These are phyloP conservation scores for Trichacis sp. DNA, from an alignment of 2,888 invertebrate genomes.

Conservation along the genomic window DNA sequence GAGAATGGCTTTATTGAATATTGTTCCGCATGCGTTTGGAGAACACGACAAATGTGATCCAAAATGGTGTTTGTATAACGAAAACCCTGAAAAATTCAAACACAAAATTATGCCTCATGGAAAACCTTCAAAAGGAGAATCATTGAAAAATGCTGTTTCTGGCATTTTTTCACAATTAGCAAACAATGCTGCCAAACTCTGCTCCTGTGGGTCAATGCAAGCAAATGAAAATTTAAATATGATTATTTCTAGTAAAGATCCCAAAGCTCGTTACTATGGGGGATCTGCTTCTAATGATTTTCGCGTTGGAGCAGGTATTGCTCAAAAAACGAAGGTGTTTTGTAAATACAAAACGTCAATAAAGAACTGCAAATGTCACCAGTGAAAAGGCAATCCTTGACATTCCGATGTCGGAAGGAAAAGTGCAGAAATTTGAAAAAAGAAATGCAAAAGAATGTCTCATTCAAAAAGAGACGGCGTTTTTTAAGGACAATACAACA, in stretches of 20 bases:
- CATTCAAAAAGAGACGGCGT: not conserved
- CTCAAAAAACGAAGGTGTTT: slow-evolving; percentile 26
- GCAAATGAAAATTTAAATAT: slow-evolving; percentile 31
- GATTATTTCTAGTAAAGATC: slow-evolving; percentile 19
- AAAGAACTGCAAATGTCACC: not conserved
- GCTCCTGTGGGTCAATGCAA: slow-evolving; percentile 26
- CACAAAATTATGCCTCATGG: slow-evolving; percentile 13
- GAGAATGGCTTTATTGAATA: not conserved
- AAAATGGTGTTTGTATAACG: slow-evolving; percentile 11
- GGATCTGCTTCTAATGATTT: slow-evolving; percentile 26
- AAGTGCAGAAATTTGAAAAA: not conserved
- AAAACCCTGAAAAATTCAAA: slow-evolving; percentile 1
- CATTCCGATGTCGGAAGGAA: not conserved
- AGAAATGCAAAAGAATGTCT: not conserved
- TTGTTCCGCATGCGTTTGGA: slow-evolving; percentile 21
- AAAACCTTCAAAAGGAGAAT: slow-evolving; percentile 2
- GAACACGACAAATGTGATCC: slow-evolving; percentile 10
- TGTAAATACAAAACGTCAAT: not conserved
- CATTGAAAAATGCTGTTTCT: not conserved
- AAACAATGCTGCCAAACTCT: slow-evolving; percentile 1
- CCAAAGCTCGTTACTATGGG: slow-evolving; percentile 24
- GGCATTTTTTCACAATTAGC: slow-evolving; percentile 7
- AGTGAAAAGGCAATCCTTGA: not conserved
- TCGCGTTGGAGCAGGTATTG: slow-evolving; percentile 24
- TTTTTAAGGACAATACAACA: not conserved